These are phyloP conservation scores for Plodia interpunctella DNA, from an alignment of 1,140 invertebrate species.

Conservation along the genomic window DNA sequence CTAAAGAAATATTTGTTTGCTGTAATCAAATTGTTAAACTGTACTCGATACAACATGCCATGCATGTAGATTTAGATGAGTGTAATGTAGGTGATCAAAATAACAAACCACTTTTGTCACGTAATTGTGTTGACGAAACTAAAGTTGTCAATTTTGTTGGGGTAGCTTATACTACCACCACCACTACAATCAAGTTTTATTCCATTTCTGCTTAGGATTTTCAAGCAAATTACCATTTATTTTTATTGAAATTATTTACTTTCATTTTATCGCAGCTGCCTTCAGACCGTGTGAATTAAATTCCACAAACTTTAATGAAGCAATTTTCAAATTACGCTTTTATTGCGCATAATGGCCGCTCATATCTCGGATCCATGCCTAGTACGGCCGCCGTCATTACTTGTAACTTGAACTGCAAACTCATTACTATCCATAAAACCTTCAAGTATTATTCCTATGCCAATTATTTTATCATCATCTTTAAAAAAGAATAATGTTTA, in stretches of 20 bases:
- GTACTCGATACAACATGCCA: too few relatives aligned
- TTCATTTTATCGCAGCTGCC: not conserved
- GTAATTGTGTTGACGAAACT: too few relatives aligned
- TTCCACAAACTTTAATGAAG: not conserved
- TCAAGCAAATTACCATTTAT: too few relatives aligned
- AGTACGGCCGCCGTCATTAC: not conserved
- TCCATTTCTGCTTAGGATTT: too few relatives aligned
- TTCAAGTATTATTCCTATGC: not conserved
- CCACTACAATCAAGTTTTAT: too few relatives aligned
- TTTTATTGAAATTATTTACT: too few relatives aligned
- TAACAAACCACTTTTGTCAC: too few relatives aligned
- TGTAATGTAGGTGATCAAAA: too few relatives aligned
- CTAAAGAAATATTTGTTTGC: not conserved
- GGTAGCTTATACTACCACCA: too few relatives aligned
- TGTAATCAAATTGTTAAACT: too few relatives aligned
- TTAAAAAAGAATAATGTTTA: not conserved
- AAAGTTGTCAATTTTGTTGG: too few relatives aligned
- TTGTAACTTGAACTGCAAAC: not conserved
- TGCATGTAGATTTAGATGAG: too few relatives aligned
- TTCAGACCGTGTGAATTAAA: not conserved
- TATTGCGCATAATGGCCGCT: not conserved
- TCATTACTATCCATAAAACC: not conserved
- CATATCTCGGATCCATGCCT: not conserved
- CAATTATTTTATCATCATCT: not conserved
- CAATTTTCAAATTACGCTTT: not conserved